A percentile compares a stretch with the other conserved stretches of the same genome.
These are phyloP conservation scores for Crocallis elinguaria DNA, from an alignment of 2,888 invertebrate species.

Conservation along the genomic window DNA sequence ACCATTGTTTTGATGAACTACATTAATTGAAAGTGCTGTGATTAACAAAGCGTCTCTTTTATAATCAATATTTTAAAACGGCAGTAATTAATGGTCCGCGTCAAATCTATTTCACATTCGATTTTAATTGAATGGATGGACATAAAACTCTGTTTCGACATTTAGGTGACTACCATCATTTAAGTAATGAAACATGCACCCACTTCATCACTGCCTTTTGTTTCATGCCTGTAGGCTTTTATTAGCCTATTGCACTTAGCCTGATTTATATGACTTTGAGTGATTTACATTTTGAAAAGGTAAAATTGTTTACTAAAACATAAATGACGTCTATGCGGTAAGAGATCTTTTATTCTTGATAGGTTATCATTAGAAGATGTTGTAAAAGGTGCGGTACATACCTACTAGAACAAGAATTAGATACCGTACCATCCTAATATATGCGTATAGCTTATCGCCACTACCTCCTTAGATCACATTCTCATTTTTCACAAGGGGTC, in stretches of 20 bases:
- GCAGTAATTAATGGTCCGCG: slow-evolving; percentile 48
- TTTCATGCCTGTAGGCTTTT: slow-evolving; percentile 12
- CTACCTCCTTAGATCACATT: no score
- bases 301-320: not conserved
- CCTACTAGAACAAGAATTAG: no score
- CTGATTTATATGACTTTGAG: slow-evolving; percentile 1
- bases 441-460: no score
- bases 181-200: slow-evolving; percentile 26
- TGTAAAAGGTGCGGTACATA: no score
- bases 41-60: slow-evolving; percentile 59
- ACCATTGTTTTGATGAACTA: slow-evolving; percentile 70
- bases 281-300: not conserved
- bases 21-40: slow-evolving; percentile 67
- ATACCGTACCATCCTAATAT: no score
- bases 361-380: no score
- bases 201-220: slow-evolving; percentile 5
- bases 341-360: no score
- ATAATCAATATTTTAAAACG: slow-evolving; percentile 50
- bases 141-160: slow-evolving; percentile 33
- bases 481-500: no score
- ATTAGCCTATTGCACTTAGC: slow-evolving; percentile 12
- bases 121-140: slow-evolving; percentile 35
- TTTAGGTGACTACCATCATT: slow-evolving; percentile 31
- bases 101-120: slow-evolving; percentile 36
- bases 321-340: no score